Evolutionary conservation across 2,113 vertebrate genomes (phyloP).

Genomic region (Eptatretus burgeri): DNA sequence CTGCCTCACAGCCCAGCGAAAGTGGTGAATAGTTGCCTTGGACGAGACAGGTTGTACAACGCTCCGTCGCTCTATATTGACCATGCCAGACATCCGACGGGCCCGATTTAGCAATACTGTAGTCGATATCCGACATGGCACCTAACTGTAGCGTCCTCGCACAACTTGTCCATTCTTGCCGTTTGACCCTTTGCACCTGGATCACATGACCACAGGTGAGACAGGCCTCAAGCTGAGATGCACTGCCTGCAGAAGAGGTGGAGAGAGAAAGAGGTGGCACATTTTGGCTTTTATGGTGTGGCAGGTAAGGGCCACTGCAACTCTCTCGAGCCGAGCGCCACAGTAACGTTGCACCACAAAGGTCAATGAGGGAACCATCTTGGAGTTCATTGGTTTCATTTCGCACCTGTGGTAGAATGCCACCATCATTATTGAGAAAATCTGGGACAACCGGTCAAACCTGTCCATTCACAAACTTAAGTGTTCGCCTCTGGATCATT

Average conservation of each 20-base stretch:
- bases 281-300: too few species aligned
- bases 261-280: too few species aligned
- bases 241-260: too few species aligned
- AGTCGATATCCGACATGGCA: too few species aligned
- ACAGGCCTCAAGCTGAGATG: conserved; percentile 57
- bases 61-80: too few species aligned
- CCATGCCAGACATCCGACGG: too few species aligned
- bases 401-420: conserved; percentile 31
- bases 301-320: too few species aligned
- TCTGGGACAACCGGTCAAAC: background rate
- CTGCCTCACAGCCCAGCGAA: conserved; percentile 76
- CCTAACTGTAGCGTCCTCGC: too few species aligned
- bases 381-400: conserved; percentile 67
- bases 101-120: too few species aligned
- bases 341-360: conserved; percentile 72
- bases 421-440: background rate
- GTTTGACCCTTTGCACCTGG: too few species aligned
- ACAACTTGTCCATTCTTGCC: too few species aligned
- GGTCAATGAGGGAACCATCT: conserved; percentile 75
- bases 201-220: conserved; percentile 61
- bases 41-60: conserved; percentile 41
- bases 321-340: conserved; percentile 39
- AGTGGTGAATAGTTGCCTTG: conserved; percentile 77
- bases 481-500: background rate
- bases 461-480: conserved; percentile 9